Conservation (phyloP, 2,797 vertebrate genomes). For the Fistularia commersonii region DNA sequence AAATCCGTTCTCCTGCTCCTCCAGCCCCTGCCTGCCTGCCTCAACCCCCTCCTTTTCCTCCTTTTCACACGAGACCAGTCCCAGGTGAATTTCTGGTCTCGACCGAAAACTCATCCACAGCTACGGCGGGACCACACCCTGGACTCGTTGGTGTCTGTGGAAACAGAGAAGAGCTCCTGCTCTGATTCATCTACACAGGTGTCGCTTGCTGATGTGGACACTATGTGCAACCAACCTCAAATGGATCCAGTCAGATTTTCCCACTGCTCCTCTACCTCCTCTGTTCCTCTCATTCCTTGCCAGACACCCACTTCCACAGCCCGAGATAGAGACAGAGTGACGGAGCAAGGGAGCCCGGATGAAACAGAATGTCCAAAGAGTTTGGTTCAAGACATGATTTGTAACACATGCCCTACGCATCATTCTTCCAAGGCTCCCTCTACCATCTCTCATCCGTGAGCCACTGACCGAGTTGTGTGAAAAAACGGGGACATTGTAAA, state of each 20-base stretch:
- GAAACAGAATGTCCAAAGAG: conserved; percentile 72
- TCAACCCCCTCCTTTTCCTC: conserved; percentile 92
- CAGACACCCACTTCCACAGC: conserved; percentile 61
- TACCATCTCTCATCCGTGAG: conserved; percentile 75
- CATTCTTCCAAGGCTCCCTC: conserved; percentile 58
- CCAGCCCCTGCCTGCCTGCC: conserved; percentile 88
- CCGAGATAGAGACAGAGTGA: conserved; percentile 62
- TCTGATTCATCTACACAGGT: conserved; percentile 88
- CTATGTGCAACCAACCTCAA: conserved; percentile 53
- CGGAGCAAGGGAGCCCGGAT: conserved; percentile 55
- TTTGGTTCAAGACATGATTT: conserved; percentile 50
- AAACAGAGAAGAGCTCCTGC: conserved; percentile 88
- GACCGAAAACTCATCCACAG: conserved; percentile 52
- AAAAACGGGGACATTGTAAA: conserved; percentile 40
- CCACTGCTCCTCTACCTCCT: conserved; percentile 71
- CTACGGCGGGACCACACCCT: conserved; percentile 65
- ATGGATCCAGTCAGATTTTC: conserved; percentile 65
- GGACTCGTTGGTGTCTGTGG: conserved; percentile 72
- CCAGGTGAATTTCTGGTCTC: conserved; percentile 80
- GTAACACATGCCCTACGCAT: conserved; percentile 55
- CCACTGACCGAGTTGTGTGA: conserved; percentile 29
- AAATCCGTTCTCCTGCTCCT: conserved; percentile 89
- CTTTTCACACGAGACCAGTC: conserved; percentile 89
- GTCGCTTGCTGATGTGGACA: conserved; percentile 79
- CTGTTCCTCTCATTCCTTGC: conserved; percentile 79